Percentiles rank a stretch among this genome's conserved stretches.
Conservation (phyloP, 2,113 vertebrate species). For the Xenopus laevis region DNA sequence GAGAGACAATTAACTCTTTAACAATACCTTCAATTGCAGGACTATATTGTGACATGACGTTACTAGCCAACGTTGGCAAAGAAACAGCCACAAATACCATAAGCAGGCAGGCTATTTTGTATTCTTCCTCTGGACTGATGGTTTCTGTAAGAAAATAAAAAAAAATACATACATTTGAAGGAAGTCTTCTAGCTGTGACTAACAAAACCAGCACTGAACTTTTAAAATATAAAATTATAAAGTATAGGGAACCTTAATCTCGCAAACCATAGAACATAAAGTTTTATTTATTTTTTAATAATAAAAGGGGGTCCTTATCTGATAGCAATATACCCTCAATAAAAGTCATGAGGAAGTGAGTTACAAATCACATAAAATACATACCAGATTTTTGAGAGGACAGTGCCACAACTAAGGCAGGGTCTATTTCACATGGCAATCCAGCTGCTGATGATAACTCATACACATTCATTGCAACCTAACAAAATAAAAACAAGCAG, state of each 20-base stretch:
- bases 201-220: no score
- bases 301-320: no score
- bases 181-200: no score
- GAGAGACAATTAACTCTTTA: no score
- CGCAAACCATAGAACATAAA: no score
- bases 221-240: no score
- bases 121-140: slow-evolving; percentile 98
- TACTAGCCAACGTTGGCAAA: slow-evolving; percentile 91
- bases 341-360: no score
- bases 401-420: slow-evolving; percentile 92
- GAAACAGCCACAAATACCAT: slow-evolving; percentile 99
- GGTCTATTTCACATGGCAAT: slow-evolving; percentile 94
- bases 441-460: slow-evolving; percentile 96
- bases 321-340: no score
- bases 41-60: slow-evolving; percentile 98
- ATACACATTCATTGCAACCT: slow-evolving; percentile 99
- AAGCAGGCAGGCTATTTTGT: slow-evolving; percentile 96
- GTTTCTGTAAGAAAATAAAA: slow-evolving; percentile 74
- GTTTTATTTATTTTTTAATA: no score
- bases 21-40: slow-evolving; percentile 94
- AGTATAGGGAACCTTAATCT: no score
- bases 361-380: background rate
- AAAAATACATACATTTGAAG: no score
- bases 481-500: background rate
- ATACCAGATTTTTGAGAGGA: slow-evolving; percentile 95